phyloP scores from a whole-genome alignment of 2,797 vertebrate genomes.

The Sparus aurata region DNA sequence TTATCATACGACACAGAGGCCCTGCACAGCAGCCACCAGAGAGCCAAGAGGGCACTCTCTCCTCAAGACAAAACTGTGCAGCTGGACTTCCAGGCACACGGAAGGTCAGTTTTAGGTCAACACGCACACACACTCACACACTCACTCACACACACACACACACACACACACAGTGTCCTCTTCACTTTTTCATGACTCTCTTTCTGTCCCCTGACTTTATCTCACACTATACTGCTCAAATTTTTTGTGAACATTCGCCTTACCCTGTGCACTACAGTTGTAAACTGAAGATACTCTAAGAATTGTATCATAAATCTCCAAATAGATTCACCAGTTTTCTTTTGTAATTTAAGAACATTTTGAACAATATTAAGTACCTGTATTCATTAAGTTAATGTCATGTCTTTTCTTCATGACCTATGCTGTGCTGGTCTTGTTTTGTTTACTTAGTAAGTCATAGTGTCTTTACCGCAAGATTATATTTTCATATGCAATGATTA shows the following conservation, averaged over 20 bases:
- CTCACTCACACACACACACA: neutral
- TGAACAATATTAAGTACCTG: neutral
- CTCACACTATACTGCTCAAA: neutral
- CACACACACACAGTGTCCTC: neutral
- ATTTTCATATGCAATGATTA: conserved; percentile 6
- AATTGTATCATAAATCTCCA: too few relatives aligned
- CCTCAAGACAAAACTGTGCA: conserved; percentile 91
- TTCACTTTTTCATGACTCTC: neutral
- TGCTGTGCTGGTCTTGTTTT: neutral
- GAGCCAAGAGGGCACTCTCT: conserved; percentile 94
- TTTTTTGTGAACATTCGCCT: neutral
- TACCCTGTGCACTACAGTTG: neutral
- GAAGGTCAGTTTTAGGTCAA: conserved; percentile 88
- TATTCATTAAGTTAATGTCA: neutral
- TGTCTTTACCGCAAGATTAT: neutral
- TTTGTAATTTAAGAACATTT: too few relatives aligned
- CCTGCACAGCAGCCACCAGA: conserved; percentile 96
- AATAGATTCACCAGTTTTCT: too few relatives aligned
- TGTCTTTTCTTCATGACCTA: neutral
- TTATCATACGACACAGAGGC: conserved; percentile 92
- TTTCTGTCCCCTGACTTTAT: conserved; percentile 2
- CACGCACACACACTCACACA: neutral
- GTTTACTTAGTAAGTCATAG: neutral
- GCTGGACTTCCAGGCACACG: conserved; percentile 95
- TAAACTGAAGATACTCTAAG: neutral